Evolutionary conservation across 2,888 invertebrate genomes (phyloP).

Genomic region (Polyploca ridens): DNA sequence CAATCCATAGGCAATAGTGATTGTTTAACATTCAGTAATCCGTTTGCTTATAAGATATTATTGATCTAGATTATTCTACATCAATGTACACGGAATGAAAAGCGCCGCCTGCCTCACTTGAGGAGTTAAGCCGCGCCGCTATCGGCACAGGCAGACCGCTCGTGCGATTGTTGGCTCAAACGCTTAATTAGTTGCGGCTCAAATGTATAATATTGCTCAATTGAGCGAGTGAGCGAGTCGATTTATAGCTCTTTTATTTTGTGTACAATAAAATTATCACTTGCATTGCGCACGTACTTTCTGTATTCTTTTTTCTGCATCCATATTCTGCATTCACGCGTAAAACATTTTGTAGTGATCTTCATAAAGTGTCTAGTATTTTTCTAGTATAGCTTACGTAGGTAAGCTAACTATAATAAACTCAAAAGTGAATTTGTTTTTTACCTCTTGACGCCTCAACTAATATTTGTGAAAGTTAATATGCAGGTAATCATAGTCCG

Average conservation of each 20-base stretch:
- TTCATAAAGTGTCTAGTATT: too few species aligned
- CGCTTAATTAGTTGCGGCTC: constrained; percentile 65
- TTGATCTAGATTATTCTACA: neutral
- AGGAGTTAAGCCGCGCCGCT: constrained; percentile 60
- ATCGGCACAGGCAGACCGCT: constrained; percentile 59
- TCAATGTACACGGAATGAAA: constrained; percentile 22
- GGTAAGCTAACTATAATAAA: too few species aligned
- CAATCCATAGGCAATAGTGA: too few species aligned
- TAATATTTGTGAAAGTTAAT: too few species aligned
- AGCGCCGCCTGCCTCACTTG: constrained; percentile 44
- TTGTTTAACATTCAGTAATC: too few species aligned
- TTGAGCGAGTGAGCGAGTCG: constrained; percentile 37
- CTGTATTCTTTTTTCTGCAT: too few species aligned
- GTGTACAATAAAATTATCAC: neutral
- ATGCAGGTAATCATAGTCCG: too few species aligned
- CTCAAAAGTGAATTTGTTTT: too few species aligned
- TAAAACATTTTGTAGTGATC: too few species aligned
- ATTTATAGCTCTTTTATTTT: constrained; percentile 21
- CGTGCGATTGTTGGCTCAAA: constrained; percentile 63
- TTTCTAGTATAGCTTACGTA: too few species aligned
- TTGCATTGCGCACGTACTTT: neutral
- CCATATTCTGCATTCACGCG: too few species aligned
- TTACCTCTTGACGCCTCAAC: too few species aligned
- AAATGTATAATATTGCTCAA: constrained; percentile 54
- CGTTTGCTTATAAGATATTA: neutral